Base-by-base conservation (phyloP, 2,797 vertebrate species). In the Limosa lapponica region DNA sequence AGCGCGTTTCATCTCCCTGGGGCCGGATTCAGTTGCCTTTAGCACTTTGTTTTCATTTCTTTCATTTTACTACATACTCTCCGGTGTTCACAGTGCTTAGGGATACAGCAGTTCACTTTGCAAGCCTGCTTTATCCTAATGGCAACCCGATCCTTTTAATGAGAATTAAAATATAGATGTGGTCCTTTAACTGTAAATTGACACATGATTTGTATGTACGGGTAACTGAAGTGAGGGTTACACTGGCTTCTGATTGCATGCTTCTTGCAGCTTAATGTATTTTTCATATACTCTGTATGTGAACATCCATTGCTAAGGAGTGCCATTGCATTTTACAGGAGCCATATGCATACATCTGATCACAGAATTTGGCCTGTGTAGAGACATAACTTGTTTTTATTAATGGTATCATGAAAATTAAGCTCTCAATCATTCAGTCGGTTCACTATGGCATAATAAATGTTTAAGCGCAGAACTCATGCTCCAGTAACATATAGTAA, bases 261-360 rank as follows among this genome's bases (percentile, higher is more conserved):
- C 79, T 90, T 95, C 85, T 96, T 95, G 62, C 70, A 91, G 58
- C 54, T 74, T 93, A 59, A 90, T 92, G 58, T 93, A 75, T 95
- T 95, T 90, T 89, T 92, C 36, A 51, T 87, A 16, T 51, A 22
- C 32, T 72, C 69, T 86, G 2, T 71, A 13, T 25, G 23, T 65
- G 79, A 78, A 55, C 44, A 66, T 86, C 67, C 37, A 8, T 44
- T 86, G 51, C 48, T 94, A 15, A 95, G 55, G 28, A 58, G 5
- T 84, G 51, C 74, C 34, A 16, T 61, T 79, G 71, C 39, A 34
- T 87, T 94, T 86, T 80, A 11, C 23, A 41, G 41, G 85, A 82
- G 44, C 30, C 8, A 19, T 48, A 37, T 72, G 52, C 79, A 32
- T 81, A 8, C 22, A 51, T 57, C 79, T 79, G 72, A 27, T 83